Percentiles rank a stretch among this genome's conserved stretches.
These are phyloP conservation scores for Bombylius major DNA, from an alignment of 2,888 invertebrate genomes.

Conservation along the genomic window DNA sequence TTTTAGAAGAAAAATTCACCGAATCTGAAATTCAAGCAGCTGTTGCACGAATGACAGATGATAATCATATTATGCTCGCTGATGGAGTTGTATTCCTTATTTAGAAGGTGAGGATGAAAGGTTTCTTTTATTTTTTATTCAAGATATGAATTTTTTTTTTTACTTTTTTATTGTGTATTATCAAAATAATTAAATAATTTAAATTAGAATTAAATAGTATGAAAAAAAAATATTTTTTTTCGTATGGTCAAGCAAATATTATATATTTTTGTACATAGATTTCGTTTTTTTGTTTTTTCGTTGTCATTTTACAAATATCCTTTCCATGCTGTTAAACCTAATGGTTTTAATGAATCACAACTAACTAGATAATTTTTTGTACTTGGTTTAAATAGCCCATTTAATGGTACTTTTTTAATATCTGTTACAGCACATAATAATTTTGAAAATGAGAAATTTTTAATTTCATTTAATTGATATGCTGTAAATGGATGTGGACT, in stretches of 20 bases:
- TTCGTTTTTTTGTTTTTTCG: too few relatives aligned
- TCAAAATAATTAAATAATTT: too few relatives aligned
- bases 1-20: constrained; percentile 45
- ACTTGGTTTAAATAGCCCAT: constrained; percentile 1
- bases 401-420: constrained; percentile 36
- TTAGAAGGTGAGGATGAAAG: constrained; percentile 33
- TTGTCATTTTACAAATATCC: too few relatives aligned
- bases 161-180: too few relatives aligned
- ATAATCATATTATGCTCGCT: constrained; percentile 85
- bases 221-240: too few relatives aligned
- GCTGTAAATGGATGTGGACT: constrained; percentile 1
- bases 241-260: too few relatives aligned
- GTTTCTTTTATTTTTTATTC: too few relatives aligned
- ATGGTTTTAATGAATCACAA: constrained; percentile 25
- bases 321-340: constrained; percentile 47
- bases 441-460: constrained; percentile 47
- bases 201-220: too few relatives aligned
- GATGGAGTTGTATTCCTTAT: constrained; percentile 75
- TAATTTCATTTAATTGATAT: constrained; percentile 47
- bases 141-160: too few relatives aligned
- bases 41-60: constrained; percentile 69
- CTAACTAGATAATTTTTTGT: background rate
- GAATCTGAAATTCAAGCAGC: constrained; percentile 64
- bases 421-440: constrained; percentile 56
- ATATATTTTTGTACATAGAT: too few relatives aligned